Evolutionary conservation across 2,113 vertebrate genomes (phyloP), one percentile per base, ranked within the genome.

Genomic region (Desmodus rotundus): DNA sequence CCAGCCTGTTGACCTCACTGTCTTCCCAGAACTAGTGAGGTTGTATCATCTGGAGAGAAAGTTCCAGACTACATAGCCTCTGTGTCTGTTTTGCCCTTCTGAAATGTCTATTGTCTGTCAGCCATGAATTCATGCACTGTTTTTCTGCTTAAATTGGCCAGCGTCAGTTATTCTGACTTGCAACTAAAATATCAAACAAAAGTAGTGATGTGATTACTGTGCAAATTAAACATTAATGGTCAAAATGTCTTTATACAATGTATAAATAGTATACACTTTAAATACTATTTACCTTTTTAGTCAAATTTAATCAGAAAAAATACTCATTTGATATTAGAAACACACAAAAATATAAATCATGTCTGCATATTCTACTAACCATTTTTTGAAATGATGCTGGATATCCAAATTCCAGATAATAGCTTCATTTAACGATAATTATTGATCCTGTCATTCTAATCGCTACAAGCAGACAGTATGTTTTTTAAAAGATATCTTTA

Each of bases 291-390:
- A 45, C 14, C 16, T 58, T 76, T 76, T 47, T 26, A 33, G 4
- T 68, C 7, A 56, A 47, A 76, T 41, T 58, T 73, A 50, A 87
- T 58, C 38, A 73, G n/a, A 91, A 41, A 68, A 82, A 45, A 81
- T 45, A 45, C 26, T 87, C 26, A 82, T 26, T 91, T 74, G 43
- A 70, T 84, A 85, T 43, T 38, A 63, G 20, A 28, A 88, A 87
- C 22, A 20, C 2, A 36, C 17, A 89, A 45, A 52, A 14, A 38
- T 31, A 82, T 13, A 81, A 81, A 36, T 45, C 0, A 36, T 63
- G 77, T 89, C 65, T 93, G 22, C 43, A 36, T 54, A 50, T 63
- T 61, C 43, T 36, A 78, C 8, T 38, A 84, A 16, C 5, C 22
- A 22, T n/a, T 67, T 13, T 72, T 52, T 14, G 84, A 1, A 82